Conservation (phyloP, 2,113 vertebrate species). For the Sylvietta virens region DNA sequence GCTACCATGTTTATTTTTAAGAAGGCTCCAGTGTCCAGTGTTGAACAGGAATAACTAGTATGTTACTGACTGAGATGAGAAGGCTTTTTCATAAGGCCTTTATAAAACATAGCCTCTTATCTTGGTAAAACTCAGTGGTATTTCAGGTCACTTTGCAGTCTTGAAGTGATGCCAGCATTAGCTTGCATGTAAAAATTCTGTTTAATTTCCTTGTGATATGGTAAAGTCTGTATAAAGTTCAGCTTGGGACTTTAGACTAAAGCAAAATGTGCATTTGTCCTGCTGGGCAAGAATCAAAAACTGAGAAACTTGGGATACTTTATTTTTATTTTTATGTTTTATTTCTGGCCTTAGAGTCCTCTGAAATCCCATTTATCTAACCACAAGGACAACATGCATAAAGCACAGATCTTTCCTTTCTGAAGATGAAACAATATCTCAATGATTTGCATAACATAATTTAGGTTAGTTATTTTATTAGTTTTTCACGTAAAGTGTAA, state of each 20-base stretch:
- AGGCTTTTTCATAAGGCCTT: background rate
- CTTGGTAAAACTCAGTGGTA: background rate
- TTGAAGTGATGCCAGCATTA: background rate
- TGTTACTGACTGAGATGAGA: background rate
- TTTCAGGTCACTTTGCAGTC: background rate
- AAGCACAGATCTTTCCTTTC: conserved; percentile 21
- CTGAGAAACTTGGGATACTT: background rate
- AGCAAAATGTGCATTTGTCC: background rate
- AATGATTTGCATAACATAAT: background rate
- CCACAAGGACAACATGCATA: background rate
- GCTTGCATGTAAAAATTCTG: background rate
- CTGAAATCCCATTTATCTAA: background rate
- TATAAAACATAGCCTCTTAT: background rate
- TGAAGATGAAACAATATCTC: background rate
- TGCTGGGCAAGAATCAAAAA: background rate
- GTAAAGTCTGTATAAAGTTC: background rate
- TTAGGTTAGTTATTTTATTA: conserved; percentile 7
- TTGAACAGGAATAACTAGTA: background rate
- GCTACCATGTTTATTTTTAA: background rate
- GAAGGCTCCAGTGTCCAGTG: background rate
- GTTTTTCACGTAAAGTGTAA: background rate
- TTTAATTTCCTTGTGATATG: background rate
- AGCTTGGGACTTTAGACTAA: background rate
- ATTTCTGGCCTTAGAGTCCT: background rate
- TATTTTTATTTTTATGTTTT: background rate